A percentile compares a stretch with the other conserved stretches of the same genome.
Conservation (phyloP, 2,888 invertebrate genomes). For the Macropis europaea region DNA sequence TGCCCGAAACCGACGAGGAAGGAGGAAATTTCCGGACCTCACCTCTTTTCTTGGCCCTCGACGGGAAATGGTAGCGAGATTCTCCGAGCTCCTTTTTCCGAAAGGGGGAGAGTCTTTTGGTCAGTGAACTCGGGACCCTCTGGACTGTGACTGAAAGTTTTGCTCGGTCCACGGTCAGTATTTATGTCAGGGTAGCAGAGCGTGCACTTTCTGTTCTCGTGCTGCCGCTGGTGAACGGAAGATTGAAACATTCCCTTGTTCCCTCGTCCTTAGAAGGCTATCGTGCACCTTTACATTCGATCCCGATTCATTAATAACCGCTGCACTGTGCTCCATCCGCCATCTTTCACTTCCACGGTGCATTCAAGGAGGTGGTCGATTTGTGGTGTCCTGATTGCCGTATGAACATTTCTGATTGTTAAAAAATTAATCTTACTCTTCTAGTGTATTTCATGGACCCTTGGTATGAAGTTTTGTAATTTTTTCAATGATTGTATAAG, state of each 20-base stretch:
- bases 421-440: no score
- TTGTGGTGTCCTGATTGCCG: no score
- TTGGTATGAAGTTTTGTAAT: no score
- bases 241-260: slow-evolving; percentile 24
- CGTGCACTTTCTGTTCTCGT: slow-evolving; percentile 37
- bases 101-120: slow-evolving; percentile 34
- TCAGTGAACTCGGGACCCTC: slow-evolving; percentile 27
- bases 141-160: slow-evolving; percentile 38
- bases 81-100: slow-evolving; percentile 40
- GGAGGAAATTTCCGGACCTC: slow-evolving; percentile 41
- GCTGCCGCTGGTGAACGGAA: slow-evolving; percentile 24
- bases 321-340: background rate
- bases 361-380: no score
- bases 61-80: slow-evolving; percentile 40
- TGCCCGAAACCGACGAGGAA: slow-evolving; percentile 46
- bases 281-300: background rate
- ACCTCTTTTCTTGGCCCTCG: slow-evolving; percentile 27
- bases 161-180: slow-evolving; percentile 29
- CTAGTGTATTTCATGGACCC: no score
- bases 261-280: background rate
- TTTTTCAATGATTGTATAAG: no score
- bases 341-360: background rate
- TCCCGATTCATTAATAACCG: slow-evolving; percentile 18
- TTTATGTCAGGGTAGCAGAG: slow-evolving; percentile 42
- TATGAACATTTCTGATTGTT: no score